Evolutionary conservation across 2,113 vertebrate species (phyloP).

Genomic region (Mola mola): DNA sequence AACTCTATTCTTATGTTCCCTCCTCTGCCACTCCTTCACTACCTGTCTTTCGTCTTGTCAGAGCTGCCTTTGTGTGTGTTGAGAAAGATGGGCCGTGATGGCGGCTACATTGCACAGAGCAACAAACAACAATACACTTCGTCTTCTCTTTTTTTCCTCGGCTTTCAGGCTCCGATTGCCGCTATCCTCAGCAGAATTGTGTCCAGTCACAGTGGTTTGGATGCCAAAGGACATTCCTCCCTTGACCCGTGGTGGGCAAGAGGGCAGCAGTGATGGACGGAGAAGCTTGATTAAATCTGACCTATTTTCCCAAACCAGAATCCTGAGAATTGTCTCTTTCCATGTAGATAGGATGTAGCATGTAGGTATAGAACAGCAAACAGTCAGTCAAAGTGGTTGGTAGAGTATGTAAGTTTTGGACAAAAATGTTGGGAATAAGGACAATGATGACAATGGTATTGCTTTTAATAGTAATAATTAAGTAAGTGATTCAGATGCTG

Average conservation of each 20-base stretch:
- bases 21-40: constrained; percentile 30
- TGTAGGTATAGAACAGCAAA: no score
- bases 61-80: constrained; percentile 59
- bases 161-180: constrained; percentile 20
- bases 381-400: no score
- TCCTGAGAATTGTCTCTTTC: constrained; percentile 43
- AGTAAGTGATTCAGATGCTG: no score
- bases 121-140: constrained; percentile 29
- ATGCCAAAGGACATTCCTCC: constrained; percentile 63
- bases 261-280: constrained; percentile 31
- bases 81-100: constrained; percentile 54
- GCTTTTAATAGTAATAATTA: no score
- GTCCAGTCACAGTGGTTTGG: constrained; percentile 67
- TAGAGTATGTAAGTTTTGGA: no score
- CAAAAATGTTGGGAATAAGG: no score
- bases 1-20: constrained; percentile 9
- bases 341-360: no score
- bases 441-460: no score
- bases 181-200: constrained; percentile 51
- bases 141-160: constrained; percentile 13
- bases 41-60: constrained; percentile 26
- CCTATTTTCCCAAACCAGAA: constrained; percentile 52
- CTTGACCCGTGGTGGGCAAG: constrained; percentile 60
- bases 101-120: constrained; percentile 39
- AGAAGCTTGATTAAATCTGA: constrained; percentile 55